Evolutionary conservation across 2,113 vertebrate species (phyloP).

Genomic region (Lophochroa leadbeateri): DNA sequence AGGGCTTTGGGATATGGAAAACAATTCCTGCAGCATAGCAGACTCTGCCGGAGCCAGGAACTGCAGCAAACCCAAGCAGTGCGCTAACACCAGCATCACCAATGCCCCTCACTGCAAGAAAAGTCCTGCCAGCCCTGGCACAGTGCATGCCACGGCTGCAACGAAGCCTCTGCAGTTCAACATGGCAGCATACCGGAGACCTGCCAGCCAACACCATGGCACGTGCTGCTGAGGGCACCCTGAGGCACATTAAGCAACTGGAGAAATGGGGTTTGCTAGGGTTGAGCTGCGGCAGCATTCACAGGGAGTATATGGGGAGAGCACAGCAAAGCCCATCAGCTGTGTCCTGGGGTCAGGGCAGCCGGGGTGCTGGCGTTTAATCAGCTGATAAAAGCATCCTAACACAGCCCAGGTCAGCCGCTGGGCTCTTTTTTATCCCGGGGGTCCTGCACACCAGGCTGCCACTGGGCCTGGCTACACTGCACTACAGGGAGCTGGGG

Average conservation of each 20-base stretch:
- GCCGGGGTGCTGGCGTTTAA: background rate
- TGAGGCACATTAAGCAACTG: accelerated
- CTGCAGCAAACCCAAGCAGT: background rate
- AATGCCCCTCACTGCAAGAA: background rate
- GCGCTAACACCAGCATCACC: background rate
- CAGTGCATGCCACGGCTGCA: background rate
- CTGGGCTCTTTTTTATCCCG: accelerated
- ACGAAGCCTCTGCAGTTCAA: background rate
- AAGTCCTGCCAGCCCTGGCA: background rate
- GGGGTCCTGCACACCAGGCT: accelerated
- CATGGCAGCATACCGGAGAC: background rate
- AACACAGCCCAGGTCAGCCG: background rate
- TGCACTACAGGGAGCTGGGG: background rate
- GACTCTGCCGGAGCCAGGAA: accelerated
- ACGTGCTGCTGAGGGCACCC: background rate
- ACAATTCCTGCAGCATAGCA: background rate
- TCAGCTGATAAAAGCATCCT: background rate
- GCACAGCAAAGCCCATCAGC: background rate
- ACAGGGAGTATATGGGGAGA: background rate
- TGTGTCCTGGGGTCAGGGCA: accelerated
- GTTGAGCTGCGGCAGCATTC: background rate
- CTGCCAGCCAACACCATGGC: background rate
- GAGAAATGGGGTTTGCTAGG: background rate
- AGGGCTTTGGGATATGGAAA: background rate
- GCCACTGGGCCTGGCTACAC: too few relatives aligned